A percentile compares a stretch with the other conserved stretches of the same genome.
phyloP scores from a whole-genome alignment of 2,797 vertebrate species.

The Cossypha heuglini region DNA sequence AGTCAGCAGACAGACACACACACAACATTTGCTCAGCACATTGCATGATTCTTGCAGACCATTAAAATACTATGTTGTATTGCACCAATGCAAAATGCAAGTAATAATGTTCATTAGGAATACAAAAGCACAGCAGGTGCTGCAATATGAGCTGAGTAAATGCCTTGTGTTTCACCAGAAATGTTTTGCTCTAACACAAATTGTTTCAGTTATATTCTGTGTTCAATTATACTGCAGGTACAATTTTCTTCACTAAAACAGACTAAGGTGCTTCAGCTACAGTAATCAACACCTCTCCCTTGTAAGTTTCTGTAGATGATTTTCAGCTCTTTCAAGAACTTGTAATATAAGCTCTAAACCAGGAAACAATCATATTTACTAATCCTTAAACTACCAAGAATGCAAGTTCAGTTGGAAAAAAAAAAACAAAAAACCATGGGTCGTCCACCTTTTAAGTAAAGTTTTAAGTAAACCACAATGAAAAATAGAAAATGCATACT shows the following conservation, averaged over 20 bases:
- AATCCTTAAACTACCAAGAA: not conserved
- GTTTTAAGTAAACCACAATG: not conserved
- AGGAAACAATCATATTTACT: not conserved
- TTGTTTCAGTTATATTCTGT: not conserved
- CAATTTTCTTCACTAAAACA: not conserved
- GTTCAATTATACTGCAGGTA: not conserved
- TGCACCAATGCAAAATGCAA: not conserved
- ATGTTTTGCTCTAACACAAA: not conserved
- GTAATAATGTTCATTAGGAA: not conserved
- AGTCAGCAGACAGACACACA: not conserved
- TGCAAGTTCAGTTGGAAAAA: not conserved
- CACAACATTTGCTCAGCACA: not conserved
- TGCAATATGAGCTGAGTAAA: not conserved
- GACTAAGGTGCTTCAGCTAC: not conserved
- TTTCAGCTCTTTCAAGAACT: not conserved
- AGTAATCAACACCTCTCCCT: not conserved
- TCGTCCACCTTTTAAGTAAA: not conserved
- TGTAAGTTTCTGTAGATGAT: not conserved
- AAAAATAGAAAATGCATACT: not conserved
- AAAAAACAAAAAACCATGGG: not conserved
- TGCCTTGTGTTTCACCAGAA: not conserved
- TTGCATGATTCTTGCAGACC: not conserved
- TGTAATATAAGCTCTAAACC: not conserved
- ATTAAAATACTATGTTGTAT: not conserved
- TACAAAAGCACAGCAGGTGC: not conserved